A percentile compares a stretch with the other conserved stretches of the same genome.
These are phyloP conservation scores for Morpho helenor DNA, from an alignment of 2,888 invertebrate species.

Conservation along the genomic window DNA sequence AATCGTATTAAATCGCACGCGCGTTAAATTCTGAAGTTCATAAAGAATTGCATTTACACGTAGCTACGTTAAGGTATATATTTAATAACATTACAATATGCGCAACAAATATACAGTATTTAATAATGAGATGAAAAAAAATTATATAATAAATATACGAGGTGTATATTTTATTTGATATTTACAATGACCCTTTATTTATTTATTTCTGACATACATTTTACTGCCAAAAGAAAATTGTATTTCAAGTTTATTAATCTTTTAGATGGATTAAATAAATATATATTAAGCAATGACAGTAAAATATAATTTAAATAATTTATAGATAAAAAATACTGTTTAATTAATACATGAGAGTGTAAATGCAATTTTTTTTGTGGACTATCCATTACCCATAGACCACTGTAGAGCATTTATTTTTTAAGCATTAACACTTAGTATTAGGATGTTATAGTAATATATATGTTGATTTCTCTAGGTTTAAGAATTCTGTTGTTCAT, in stretches of 20 bases:
- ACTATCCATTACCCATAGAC: conserved; percentile 35
- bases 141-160: too few relatives aligned
- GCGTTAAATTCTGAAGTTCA: conserved; percentile 11
- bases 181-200: too few relatives aligned
- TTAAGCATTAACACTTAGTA: conserved; percentile 71
- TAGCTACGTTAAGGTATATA: not conserved
- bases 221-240: too few relatives aligned
- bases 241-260: too few relatives aligned
- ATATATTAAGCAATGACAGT: too few relatives aligned
- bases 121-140: too few relatives aligned
- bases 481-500: conserved; percentile 67
- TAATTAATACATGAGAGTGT: conserved; percentile 8
- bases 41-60: conserved; percentile 18
- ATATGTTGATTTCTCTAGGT: conserved; percentile 74
- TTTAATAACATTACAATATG: too few relatives aligned
- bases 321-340: not conserved
- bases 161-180: too few relatives aligned
- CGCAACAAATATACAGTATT: too few relatives aligned
- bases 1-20: conserved; percentile 12
- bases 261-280: too few relatives aligned
- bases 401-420: conserved; percentile 72
- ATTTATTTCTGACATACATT: too few relatives aligned
- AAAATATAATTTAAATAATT: too few relatives aligned
- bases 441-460: conserved; percentile 76
- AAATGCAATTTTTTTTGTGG: conserved; percentile 17